These are phyloP conservation scores for Saimiri boliviensis DNA, from an alignment of 2,113 vertebrate genomes.

Conservation along the genomic window DNA sequence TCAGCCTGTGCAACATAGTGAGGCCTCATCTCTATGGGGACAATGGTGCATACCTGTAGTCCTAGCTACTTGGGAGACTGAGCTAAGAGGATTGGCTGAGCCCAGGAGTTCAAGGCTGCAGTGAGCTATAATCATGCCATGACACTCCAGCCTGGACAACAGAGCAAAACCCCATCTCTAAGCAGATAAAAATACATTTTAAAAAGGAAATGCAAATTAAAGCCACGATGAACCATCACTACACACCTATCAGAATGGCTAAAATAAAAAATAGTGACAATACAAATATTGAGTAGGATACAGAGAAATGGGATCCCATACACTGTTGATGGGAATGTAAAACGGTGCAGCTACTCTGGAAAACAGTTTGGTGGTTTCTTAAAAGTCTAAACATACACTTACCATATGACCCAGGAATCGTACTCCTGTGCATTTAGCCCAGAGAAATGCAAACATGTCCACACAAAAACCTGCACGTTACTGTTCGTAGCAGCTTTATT, in stretches of 20 bases:
- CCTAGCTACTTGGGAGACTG: no score
- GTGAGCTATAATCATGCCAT: no score
- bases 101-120: no score
- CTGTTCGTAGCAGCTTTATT: not conserved
- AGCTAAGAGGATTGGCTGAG: no score
- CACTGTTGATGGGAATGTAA: not conserved
- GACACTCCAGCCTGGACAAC: no score
- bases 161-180: no score
- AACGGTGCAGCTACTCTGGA: not conserved
- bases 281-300: fast-evolving
- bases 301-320: not conserved
- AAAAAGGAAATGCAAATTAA: not conserved
- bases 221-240: not conserved
- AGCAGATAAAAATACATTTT: no score
- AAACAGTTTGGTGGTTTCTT: not conserved
- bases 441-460: not conserved
- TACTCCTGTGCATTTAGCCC: not conserved
- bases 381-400: not conserved
- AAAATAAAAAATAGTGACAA: not conserved
- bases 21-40: not conserved
- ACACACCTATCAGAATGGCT: not conserved
- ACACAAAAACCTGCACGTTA: not conserved
- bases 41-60: no score
- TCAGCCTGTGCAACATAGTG: not conserved
- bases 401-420: not conserved